phyloP scores from a whole-genome alignment of 2,113 vertebrate species.

The human (Homo sapiens) region DNA sequence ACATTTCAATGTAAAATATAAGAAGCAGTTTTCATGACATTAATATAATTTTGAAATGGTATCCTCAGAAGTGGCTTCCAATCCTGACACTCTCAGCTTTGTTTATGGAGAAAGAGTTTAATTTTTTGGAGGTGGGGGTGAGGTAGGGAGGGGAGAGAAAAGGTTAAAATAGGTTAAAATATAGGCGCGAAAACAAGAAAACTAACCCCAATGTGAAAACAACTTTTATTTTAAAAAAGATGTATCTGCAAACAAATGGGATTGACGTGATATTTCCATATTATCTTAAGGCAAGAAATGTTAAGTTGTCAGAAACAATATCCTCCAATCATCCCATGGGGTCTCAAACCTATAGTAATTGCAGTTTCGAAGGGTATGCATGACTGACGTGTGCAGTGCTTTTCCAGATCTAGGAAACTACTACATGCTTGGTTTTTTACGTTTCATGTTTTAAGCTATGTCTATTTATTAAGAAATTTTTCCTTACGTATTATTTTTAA shows the following conservation, averaged over 20 bases:
- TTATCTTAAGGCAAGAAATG: neutral
- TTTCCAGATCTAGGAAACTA: neutral
- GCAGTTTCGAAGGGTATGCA: neutral
- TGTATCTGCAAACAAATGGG: neutral
- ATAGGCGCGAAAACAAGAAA: conserved; percentile 16
- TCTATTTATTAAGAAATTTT: neutral
- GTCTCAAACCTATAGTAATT: neutral
- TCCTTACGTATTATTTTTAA: conserved; percentile 29
- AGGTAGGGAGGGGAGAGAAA: neutral
- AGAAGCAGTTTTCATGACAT: neutral
- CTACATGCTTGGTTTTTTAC: neutral
- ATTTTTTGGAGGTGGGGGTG: neutral
- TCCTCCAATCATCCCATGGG: neutral
- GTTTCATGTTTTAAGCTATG: conserved; percentile 27
- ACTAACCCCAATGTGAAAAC: neutral
- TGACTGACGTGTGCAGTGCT: neutral
- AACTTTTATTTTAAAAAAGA: conserved; percentile 22
- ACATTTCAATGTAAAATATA: neutral
- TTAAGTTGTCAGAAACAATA: conserved; percentile 19
- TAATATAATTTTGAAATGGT: conserved; percentile 51
- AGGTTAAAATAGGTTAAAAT: conserved; percentile 8
- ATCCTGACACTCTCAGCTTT: neutral
- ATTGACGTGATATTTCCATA: neutral
- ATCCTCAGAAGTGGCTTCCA: neutral
- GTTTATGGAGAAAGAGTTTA: neutral